Conservation (phyloP, 2,888 invertebrate genomes). For the Sarcophaga carnaria region DNA sequence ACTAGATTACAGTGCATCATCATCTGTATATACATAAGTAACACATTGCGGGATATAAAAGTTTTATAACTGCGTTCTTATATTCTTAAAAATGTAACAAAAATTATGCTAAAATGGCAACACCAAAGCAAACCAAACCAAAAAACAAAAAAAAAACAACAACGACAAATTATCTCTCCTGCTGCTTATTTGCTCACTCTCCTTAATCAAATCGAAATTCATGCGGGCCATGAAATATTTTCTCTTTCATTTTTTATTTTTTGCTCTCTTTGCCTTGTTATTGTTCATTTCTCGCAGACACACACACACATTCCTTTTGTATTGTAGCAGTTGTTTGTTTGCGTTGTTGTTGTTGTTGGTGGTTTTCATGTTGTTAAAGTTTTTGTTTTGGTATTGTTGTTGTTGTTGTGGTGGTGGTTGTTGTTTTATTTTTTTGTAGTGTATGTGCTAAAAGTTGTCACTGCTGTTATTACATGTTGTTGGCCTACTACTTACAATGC, state of each 20-base stretch:
- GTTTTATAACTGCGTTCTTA: no score
- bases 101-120: not conserved
- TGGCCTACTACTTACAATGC: constrained; percentile 69
- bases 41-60: no score
- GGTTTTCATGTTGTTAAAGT: not conserved
- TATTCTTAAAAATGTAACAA: not conserved
- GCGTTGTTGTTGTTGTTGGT: constrained; percentile 22
- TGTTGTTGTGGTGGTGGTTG: constrained; percentile 43
- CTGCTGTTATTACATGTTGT: constrained; percentile 70
- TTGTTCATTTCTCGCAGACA: not conserved
- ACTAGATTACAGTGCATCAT: no score
- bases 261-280: constrained; percentile 38
- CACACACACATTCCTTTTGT: no score
- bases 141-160: not conserved
- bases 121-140: not conserved
- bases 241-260: constrained; percentile 39
- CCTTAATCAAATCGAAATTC: no score
- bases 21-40: no score
- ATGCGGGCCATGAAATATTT: not conserved
- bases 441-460: constrained; percentile 68
- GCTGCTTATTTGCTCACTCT: not conserved
- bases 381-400: constrained; percentile 9
- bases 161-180: not conserved
- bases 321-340: not conserved
- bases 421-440: constrained; percentile 47